These are phyloP conservation scores for Zophobas morio DNA, from an alignment of 1,140 invertebrate genomes.

Conservation along the genomic window DNA sequence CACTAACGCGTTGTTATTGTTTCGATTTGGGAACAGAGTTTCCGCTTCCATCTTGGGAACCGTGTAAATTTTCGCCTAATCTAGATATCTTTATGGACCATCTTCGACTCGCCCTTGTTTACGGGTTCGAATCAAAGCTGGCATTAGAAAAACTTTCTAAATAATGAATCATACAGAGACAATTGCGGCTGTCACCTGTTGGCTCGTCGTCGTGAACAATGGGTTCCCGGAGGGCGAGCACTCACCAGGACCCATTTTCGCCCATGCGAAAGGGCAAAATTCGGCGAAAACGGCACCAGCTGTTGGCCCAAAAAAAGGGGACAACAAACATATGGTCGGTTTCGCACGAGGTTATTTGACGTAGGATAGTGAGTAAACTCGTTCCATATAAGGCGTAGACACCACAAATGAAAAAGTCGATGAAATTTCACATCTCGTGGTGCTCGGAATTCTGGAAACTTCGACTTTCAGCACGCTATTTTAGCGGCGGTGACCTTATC, in stretches of 20 bases:
- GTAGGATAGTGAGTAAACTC: constrained; percentile 45
- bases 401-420: constrained; percentile 25
- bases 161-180: constrained; percentile 9
- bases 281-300: constrained; percentile 11
- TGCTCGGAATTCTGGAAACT: constrained; percentile 4
- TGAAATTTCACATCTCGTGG: constrained; percentile 34
- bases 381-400: constrained; percentile 41
- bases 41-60: constrained; percentile 11
- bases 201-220: background rate
- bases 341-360: constrained; percentile 41
- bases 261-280: background rate
- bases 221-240: background rate
- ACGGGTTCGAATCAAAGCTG: background rate
- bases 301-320: constrained; percentile 9
- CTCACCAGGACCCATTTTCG: background rate
- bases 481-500: background rate
- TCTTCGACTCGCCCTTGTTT: constrained; percentile 18
- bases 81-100: constrained; percentile 22
- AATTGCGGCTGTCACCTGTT: constrained; percentile 11
- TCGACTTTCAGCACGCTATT: background rate
- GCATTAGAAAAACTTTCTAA: constrained; percentile 31
- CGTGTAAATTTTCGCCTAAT: background rate
- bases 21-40: constrained; percentile 9
- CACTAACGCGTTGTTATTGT: background rate
- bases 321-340: constrained; percentile 43